Conservation (phyloP, 2,797 vertebrate genomes). For the Rousettus madagascariensis region DNA sequence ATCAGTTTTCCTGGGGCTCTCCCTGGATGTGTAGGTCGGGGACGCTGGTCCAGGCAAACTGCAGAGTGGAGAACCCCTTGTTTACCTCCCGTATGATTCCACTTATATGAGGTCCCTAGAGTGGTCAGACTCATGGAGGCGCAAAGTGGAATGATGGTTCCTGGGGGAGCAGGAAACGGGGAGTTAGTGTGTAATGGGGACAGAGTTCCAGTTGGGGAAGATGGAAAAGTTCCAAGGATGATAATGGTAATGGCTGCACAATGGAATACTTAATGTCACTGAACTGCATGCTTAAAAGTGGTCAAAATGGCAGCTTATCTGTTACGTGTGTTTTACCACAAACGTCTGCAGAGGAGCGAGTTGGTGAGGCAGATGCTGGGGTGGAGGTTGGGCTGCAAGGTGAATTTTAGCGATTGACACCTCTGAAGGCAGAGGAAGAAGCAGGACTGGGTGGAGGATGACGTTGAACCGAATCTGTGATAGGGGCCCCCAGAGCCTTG, state of each 20-base stretch:
- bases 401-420: background rate
- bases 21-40: background rate
- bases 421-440: background rate
- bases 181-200: background rate
- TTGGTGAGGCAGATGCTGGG: background rate
- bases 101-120: background rate
- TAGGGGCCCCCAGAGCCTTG: background rate
- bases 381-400: background rate
- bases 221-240: background rate
- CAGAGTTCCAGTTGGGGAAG: background rate
- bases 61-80: background rate
- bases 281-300: background rate
- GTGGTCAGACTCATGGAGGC: background rate
- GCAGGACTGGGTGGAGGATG: background rate
- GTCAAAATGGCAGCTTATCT: background rate
- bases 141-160: background rate
- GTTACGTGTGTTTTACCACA: background rate
- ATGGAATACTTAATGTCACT: background rate
- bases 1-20: background rate
- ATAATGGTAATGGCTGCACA: background rate
- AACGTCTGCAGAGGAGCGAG: background rate
- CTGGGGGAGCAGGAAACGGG: background rate
- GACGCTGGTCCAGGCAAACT: background rate
- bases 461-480: background rate
- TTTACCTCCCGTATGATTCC: background rate